phyloP scores from a whole-genome alignment of 2,888 invertebrate species.

The Thysanoteuthis rhombus region DNA sequence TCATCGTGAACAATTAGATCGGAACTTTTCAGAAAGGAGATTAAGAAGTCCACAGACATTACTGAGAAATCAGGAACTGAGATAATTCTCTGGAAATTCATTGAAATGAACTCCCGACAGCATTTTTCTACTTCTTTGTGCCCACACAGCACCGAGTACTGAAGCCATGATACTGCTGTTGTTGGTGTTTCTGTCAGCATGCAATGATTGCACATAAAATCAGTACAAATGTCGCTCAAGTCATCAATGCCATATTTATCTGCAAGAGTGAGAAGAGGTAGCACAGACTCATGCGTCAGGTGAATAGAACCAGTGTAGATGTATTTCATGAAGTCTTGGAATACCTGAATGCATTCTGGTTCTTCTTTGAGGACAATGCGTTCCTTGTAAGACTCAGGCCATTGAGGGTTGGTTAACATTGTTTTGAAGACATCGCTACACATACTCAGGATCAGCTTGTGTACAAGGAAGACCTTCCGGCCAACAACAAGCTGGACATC shows the following conservation, averaged over 20 bases:
- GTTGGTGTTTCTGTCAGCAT: slow-evolving; percentile 85
- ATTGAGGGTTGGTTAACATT: slow-evolving; percentile 94
- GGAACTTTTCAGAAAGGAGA: slow-evolving; percentile 82
- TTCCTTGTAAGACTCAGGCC: slow-evolving; percentile 89
- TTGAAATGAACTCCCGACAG: slow-evolving; percentile 74
- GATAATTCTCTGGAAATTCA: slow-evolving; percentile 88
- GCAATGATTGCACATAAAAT: slow-evolving; percentile 88
- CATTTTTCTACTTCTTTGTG: slow-evolving; percentile 75
- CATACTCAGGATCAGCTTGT: slow-evolving; percentile 89
- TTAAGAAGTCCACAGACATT: slow-evolving; percentile 82
- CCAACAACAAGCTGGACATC: slow-evolving; percentile 88
- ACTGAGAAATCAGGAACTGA: slow-evolving; percentile 82
- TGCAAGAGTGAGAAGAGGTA: slow-evolving; percentile 87
- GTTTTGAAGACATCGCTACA: slow-evolving; percentile 93
- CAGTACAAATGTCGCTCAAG: slow-evolving; percentile 82
- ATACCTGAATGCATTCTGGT: slow-evolving; percentile 83
- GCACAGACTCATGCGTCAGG: slow-evolving; percentile 84
- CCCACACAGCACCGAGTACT: slow-evolving; percentile 86
- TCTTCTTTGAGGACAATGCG: slow-evolving; percentile 87
- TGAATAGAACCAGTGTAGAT: slow-evolving; percentile 91
- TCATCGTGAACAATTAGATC: slow-evolving; percentile 90
- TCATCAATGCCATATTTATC: slow-evolving; percentile 96
- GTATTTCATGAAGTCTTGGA: slow-evolving; percentile 87
- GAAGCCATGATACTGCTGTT: slow-evolving; percentile 88
- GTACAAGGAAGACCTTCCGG: slow-evolving; percentile 84